These are phyloP conservation scores for Drosophila seguyi DNA, from an alignment of 1,140 invertebrate species.

Conservation along the genomic window DNA sequence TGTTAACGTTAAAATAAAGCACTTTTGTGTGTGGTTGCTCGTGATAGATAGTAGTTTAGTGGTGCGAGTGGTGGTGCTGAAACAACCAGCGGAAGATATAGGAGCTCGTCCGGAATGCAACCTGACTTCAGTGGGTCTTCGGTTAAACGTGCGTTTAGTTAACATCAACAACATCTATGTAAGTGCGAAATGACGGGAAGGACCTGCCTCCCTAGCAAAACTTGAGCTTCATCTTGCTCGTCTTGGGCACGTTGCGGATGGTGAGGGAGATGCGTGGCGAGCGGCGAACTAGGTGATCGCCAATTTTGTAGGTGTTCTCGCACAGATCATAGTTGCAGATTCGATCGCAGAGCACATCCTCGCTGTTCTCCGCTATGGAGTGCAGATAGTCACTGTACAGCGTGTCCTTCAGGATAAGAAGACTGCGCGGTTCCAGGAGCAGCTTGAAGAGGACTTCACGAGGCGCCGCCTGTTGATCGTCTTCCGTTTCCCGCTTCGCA, in stretches of 20 bases:
- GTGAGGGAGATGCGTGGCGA: constrained; percentile 94
- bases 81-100: constrained; percentile 70
- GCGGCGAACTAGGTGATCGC: constrained; percentile 87
- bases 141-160: constrained; percentile 40
- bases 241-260: constrained; percentile 96
- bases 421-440: constrained; percentile 94
- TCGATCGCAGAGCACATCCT: constrained; percentile 89
- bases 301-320: constrained; percentile 86
- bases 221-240: constrained; percentile 91
- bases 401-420: constrained; percentile 93
- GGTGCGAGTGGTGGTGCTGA: constrained; percentile 63
- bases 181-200: constrained; percentile 4
- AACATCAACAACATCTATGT: constrained; percentile 38
- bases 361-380: constrained; percentile 92
- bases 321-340: constrained; percentile 90
- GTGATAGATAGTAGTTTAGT: constrained; percentile 2
- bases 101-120: constrained; percentile 13
- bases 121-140: constrained; percentile 59
- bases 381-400: constrained; percentile 95
- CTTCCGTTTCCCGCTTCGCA: constrained; percentile 46
- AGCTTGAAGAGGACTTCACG: constrained; percentile 87
- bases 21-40: constrained; percentile 48
- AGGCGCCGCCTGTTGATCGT: not conserved
- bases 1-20: constrained; percentile 50
- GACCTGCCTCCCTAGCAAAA: constrained; percentile 62